phyloP scores from a whole-genome alignment of 2,888 invertebrate species.

The Drosophila incognita region DNA sequence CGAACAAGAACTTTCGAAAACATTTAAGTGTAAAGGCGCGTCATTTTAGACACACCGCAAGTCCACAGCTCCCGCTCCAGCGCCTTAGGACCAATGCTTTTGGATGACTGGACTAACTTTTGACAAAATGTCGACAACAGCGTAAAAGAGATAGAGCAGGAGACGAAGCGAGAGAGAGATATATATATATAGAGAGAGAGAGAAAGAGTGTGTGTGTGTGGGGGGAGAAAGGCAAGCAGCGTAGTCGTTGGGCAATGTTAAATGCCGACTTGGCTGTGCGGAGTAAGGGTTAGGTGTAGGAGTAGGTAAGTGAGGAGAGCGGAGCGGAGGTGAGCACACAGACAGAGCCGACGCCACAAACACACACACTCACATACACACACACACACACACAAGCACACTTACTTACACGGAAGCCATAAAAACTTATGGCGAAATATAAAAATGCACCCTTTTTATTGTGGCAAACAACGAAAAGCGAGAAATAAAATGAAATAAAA shows the following conservation, averaged over 20 bases:
- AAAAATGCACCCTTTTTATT: conserved; percentile 81
- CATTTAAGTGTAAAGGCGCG: conserved; percentile 79
- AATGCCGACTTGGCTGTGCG: conserved; percentile 25
- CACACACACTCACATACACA: conserved; percentile 10
- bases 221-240: background rate
- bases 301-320: background rate
- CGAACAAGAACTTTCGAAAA: conserved; percentile 46
- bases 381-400: conserved; percentile 13
- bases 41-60: conserved; percentile 74
- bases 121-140: conserved; percentile 69
- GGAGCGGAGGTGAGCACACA: background rate
- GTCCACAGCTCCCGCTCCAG: conserved; percentile 5
- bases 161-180: background rate
- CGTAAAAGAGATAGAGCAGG: conserved; percentile 4
- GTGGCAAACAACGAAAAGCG: conserved; percentile 74
- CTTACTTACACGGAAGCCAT: conserved; percentile 75
- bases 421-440: conserved; percentile 80
- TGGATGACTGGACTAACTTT: conserved; percentile 75
- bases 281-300: background rate
- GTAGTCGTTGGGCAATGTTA: conserved; percentile 21
- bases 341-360: conserved; percentile 56
- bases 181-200: background rate
- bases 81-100: conserved; percentile 15
- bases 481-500: conserved; percentile 75
- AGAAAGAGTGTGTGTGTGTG: no score